phyloP scores from a whole-genome alignment of 2,113 vertebrate species.

The Entelurus aequoreus region DNA sequence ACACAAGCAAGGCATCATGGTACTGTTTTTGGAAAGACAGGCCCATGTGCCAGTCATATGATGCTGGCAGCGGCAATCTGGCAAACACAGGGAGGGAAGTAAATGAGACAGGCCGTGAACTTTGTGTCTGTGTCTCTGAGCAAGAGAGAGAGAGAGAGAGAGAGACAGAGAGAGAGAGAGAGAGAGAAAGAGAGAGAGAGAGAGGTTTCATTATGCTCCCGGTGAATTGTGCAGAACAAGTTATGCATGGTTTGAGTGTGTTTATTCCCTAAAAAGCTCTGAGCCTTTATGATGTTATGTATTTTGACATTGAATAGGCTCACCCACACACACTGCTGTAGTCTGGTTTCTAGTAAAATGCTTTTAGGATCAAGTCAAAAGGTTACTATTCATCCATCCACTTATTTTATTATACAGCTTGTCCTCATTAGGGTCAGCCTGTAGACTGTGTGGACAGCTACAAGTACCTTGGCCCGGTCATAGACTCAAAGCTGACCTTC shows the following conservation, averaged over 20 bases:
- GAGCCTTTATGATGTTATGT: conserved; percentile 39
- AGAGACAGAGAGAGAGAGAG: conserved; percentile 11
- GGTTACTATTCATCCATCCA: not conserved
- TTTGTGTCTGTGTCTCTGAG: conserved; percentile 7
- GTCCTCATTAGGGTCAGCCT: too few relatives aligned
- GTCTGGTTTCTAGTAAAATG: too few relatives aligned
- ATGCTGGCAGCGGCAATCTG: conserved; percentile 44
- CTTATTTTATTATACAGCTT: too few relatives aligned
- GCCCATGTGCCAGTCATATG: conserved; percentile 55
- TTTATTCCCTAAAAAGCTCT: conserved; percentile 29
- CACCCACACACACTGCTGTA: not conserved
- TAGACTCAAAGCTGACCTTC: too few relatives aligned
- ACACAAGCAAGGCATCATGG: conserved; percentile 37
- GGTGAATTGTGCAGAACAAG: conserved; percentile 17
- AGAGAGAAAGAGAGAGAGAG: conserved; percentile 6
- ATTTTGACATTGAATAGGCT: conserved; percentile 38
- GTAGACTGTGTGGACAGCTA: too few relatives aligned
- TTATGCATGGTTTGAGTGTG: conserved; percentile 20
- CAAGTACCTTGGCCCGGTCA: too few relatives aligned
- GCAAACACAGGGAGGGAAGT: conserved; percentile 18
- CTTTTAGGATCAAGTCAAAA: not conserved
- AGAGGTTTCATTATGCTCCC: conserved; percentile 3
- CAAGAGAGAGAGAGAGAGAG: conserved; percentile 7
- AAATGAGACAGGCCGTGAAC: conserved; percentile 1
- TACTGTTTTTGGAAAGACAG: conserved; percentile 27